Evolutionary conservation across 2,888 invertebrate species (phyloP).

Genomic region (Furcula furcula): DNA sequence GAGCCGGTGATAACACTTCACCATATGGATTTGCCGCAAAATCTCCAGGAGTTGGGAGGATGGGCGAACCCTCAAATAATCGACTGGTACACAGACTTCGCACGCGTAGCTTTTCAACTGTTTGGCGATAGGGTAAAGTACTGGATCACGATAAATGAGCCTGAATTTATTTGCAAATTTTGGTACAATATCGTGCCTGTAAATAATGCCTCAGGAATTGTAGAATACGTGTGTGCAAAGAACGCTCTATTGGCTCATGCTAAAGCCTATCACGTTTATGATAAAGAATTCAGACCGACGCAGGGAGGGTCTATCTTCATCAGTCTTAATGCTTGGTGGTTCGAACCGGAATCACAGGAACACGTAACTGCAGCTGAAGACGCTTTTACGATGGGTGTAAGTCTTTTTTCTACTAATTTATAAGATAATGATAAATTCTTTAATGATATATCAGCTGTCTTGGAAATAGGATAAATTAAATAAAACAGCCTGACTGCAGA

Average conservation of each 20-base stretch:
- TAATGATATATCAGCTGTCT: neutral
- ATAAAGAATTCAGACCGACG: neutral
- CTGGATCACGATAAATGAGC: too few species aligned
- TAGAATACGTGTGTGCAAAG: neutral
- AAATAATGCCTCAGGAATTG: neutral
- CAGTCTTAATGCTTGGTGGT: conserved; percentile 78
- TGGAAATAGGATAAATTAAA: neutral
- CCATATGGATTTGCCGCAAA: conserved; percentile 74
- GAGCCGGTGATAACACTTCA: conserved; percentile 79
- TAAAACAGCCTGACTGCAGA: too few species aligned
- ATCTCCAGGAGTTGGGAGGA: conserved; percentile 76
- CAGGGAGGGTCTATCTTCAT: neutral
- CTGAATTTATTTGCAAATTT: too few species aligned
- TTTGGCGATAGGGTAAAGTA: too few species aligned
- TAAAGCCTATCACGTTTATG: neutral
- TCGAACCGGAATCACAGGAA: conserved; percentile 63
- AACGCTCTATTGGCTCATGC: neutral
- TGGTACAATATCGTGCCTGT: neutral
- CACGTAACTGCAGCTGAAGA: conserved; percentile 64
- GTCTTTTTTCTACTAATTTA: neutral
- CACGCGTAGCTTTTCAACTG: too few species aligned
- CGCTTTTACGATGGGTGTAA: conserved; percentile 58
- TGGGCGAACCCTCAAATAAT: conserved; percentile 61
- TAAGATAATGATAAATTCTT: neutral
- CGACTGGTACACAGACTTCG: too few species aligned